These are phyloP conservation scores for Aulostomus chinensis DNA, from an alignment of 2,797 vertebrate genomes.

Conservation along the genomic window DNA sequence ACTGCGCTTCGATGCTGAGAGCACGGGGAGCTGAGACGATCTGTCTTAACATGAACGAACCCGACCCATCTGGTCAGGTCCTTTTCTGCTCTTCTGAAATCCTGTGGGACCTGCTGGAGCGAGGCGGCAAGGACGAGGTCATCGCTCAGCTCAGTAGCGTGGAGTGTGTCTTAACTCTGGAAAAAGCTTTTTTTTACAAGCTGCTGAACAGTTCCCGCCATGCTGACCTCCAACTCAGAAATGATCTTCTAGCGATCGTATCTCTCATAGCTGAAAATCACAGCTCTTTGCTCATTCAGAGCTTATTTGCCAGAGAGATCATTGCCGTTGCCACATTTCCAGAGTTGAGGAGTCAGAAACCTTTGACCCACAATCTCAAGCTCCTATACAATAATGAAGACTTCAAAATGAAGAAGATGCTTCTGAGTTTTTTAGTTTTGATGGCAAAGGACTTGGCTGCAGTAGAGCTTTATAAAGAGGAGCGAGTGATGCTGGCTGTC, in stretches of 20 bases:
- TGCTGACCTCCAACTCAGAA: constrained; percentile 86
- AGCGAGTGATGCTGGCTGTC: constrained; percentile 80
- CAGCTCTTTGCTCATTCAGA: constrained; percentile 86
- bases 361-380: constrained; percentile 82
- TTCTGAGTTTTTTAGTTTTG: constrained; percentile 87
- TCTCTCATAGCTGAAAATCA: constrained; percentile 84
- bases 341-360: constrained; percentile 86
- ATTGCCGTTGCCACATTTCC: constrained; percentile 83
- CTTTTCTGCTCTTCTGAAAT: constrained; percentile 88
- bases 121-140: constrained; percentile 78
- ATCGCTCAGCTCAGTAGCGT: constrained; percentile 86
- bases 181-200: constrained; percentile 84
- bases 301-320: constrained; percentile 88
- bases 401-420: constrained; percentile 91
- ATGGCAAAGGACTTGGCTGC: constrained; percentile 81
- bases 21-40: constrained; percentile 84
- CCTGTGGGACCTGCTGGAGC: constrained; percentile 94
- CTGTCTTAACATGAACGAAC: constrained; percentile 87
- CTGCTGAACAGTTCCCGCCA: constrained; percentile 71
- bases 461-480: constrained; percentile 86
- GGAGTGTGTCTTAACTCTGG: constrained; percentile 88
- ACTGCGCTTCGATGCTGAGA: constrained; percentile 85
- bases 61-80: constrained; percentile 84
- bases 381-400: constrained; percentile 85
- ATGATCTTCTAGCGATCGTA: constrained; percentile 89